A percentile compares a stretch with the other conserved stretches of the same genome.
Evolutionary conservation across 2,113 vertebrate species (phyloP).

Genomic region (Pseudopipra pipra): DNA sequence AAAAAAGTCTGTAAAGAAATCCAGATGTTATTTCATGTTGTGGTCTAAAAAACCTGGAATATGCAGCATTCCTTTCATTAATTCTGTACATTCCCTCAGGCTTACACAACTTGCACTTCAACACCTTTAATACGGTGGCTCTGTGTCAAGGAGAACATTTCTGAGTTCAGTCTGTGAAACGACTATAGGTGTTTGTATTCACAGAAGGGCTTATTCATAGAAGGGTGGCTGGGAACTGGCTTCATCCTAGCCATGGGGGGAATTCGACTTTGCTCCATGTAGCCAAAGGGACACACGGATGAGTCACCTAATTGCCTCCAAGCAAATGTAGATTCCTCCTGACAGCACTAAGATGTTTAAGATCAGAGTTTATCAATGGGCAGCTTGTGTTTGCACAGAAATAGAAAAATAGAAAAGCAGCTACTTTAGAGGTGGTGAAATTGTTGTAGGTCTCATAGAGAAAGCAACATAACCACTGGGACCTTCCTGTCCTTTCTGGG

Average conservation of each 20-base stretch:
- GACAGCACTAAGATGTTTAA: conserved; percentile 37
- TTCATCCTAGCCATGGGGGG: background rate
- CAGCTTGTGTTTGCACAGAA: conserved; percentile 46
- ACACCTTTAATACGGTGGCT: conserved; percentile 10
- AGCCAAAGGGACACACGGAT: background rate
- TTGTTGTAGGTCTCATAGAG: background rate
- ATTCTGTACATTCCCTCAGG: conserved; percentile 23
- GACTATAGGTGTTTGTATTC: background rate
- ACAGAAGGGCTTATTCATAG: conserved; percentile 10
- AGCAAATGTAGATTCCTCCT: conserved; percentile 55
- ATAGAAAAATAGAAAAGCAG: conserved; percentile 42
- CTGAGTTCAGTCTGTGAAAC: conserved; percentile 14
- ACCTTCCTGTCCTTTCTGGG: background rate
- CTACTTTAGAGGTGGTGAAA: conserved; percentile 28
- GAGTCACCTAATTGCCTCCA: conserved; percentile 63
- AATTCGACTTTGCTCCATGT: background rate
- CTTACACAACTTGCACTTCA: background rate
- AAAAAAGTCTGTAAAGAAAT: background rate
- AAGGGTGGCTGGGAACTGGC: conserved; percentile 18
- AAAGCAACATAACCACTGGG: background rate
- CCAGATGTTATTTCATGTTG: conserved; percentile 14
- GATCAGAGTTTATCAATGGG: conserved; percentile 34
- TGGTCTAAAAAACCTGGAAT: background rate
- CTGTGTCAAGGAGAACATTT: background rate
- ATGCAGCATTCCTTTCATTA: conserved; percentile 9